Evolutionary conservation across 2,113 vertebrate genomes (phyloP).

Genomic region (Melanerpes formicivorus): DNA sequence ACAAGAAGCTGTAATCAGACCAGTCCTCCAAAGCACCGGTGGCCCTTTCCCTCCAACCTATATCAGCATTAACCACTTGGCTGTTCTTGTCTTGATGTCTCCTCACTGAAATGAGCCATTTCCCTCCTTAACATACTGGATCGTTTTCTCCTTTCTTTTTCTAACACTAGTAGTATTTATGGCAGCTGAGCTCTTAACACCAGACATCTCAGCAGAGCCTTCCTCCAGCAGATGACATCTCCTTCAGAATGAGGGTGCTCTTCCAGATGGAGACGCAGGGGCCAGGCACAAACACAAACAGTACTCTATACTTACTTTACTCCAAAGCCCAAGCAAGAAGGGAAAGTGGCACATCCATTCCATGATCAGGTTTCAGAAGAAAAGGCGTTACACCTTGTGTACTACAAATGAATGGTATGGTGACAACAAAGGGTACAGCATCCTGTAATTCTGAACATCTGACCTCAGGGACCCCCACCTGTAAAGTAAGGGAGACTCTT

Average conservation of each 20-base stretch:
- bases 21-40: neutral
- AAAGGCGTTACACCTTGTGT: neutral
- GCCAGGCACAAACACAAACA: neutral
- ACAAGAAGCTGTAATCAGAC: neutral
- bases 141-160: neutral
- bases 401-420: neutral
- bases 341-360: neutral
- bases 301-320: neutral
- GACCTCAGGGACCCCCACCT: neutral
- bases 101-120: neutral
- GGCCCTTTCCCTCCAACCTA: neutral
- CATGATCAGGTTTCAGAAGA: neutral
- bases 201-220: neutral
- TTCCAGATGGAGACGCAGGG: neutral
- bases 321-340: neutral
- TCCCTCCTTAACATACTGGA: neutral
- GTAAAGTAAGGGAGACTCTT: conserved; percentile 23
- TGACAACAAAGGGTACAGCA: neutral
- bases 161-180: neutral
- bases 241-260: neutral
- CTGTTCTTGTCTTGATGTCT: neutral
- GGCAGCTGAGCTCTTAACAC: neutral
- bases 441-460: neutral
- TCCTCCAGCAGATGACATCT: neutral
- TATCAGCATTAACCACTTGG: neutral